These are phyloP conservation scores for Semnornis frantzii DNA, from an alignment of 2,113 vertebrate genomes.

Conservation along the genomic window DNA sequence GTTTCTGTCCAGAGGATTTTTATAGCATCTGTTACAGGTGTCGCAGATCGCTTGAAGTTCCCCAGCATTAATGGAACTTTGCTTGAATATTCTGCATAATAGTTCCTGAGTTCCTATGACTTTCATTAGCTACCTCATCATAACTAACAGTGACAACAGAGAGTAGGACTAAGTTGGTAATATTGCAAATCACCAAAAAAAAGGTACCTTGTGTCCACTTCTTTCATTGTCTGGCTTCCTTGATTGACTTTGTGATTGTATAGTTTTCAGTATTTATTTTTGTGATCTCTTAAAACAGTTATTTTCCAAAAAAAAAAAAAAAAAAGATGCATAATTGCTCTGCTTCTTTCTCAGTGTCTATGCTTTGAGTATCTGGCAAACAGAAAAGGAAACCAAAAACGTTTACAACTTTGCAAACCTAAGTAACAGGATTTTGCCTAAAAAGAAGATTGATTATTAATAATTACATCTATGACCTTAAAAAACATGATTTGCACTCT, in stretches of 20 bases:
- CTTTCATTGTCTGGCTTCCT: background rate
- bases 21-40: background rate
- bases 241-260: background rate
- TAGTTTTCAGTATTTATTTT: background rate
- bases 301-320: background rate
- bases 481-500: background rate
- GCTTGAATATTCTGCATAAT: background rate
- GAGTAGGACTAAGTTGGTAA: background rate
- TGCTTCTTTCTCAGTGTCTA: background rate
- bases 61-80: background rate
- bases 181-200: background rate
- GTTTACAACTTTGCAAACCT: background rate
- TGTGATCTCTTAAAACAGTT: background rate
- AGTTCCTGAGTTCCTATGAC: background rate
- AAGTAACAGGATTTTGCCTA: background rate
- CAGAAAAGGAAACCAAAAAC: background rate
- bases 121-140: background rate
- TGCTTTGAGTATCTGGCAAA: background rate
- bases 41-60: background rate
- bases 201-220: background rate
- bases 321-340: background rate
- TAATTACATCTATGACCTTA: constrained; percentile 9
- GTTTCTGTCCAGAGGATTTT: background rate
- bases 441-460: background rate
- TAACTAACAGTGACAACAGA: background rate